phyloP scores from a whole-genome alignment of 2,797 vertebrate species.

The Crotalus adamanteus region DNA sequence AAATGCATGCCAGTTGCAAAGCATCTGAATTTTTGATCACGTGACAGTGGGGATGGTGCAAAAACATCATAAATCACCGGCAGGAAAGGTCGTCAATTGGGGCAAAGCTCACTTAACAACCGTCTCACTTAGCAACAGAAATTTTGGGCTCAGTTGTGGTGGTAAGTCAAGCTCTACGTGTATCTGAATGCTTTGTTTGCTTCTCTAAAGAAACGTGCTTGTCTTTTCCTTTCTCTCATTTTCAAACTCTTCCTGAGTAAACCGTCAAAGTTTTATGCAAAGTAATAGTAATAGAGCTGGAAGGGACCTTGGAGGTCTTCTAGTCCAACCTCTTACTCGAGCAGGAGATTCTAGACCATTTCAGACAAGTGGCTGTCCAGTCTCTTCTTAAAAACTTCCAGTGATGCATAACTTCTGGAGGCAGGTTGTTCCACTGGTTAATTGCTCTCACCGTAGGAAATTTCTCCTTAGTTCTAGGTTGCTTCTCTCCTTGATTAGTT shows the following conservation, averaged over 20 bases:
- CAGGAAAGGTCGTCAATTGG: not conserved
- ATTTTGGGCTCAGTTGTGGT: not conserved
- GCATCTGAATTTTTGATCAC: not conserved
- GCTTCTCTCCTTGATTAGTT: not conserved
- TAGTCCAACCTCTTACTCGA: not conserved
- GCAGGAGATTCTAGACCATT: not conserved
- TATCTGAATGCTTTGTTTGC: slow-evolving; percentile 33
- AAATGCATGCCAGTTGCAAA: not conserved
- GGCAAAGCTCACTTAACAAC: not conserved
- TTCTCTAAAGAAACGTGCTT: slow-evolving; percentile 7
- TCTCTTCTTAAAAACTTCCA: not conserved
- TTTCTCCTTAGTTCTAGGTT: not conserved
- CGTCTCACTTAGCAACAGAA: not conserved
- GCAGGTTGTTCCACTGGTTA: not conserved
- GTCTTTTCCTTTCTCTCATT: not conserved
- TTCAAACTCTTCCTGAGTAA: slow-evolving; percentile 23
- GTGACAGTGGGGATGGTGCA: not conserved
- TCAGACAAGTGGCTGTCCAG: not conserved
- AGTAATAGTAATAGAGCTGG: not conserved
- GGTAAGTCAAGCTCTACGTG: not conserved
- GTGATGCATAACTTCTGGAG: not conserved
- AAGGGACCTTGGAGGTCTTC: not conserved
- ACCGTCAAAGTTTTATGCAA: slow-evolving; percentile 18
- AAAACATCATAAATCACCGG: not conserved
- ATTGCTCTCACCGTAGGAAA: not conserved